Percentiles rank a stretch among this genome's conserved stretches.
phyloP scores from a whole-genome alignment of 2,113 vertebrate species.

The Chionomys nivalis region DNA sequence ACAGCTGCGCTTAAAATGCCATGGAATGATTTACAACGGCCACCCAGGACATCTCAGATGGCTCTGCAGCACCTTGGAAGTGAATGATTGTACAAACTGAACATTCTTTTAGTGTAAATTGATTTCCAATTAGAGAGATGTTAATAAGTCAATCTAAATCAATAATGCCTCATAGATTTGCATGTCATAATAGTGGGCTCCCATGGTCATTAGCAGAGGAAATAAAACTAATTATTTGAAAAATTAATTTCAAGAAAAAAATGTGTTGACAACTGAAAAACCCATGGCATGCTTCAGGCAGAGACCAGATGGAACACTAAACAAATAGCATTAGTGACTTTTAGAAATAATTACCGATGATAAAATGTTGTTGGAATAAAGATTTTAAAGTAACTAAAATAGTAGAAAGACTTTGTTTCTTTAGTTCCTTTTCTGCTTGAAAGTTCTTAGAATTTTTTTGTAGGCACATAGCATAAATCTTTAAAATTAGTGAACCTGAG shows the following conservation, averaged over 20 bases:
- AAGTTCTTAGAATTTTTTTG: constrained; percentile 20
- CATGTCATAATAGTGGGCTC: not conserved
- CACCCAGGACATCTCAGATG: constrained; percentile 34
- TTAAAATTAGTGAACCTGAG: constrained; percentile 21
- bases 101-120: not conserved
- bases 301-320: constrained; percentile 38
- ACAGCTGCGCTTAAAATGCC: constrained; percentile 62
- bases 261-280: constrained; percentile 51
- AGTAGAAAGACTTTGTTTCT: not conserved
- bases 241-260: constrained; percentile 66
- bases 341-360: constrained; percentile 1
- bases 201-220: constrained; percentile 29
- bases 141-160: constrained; percentile 63
- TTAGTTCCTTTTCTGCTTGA: not conserved
- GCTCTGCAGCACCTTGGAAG: not conserved
- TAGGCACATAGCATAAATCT: constrained; percentile 9
- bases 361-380: not conserved
- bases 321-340: constrained; percentile 36
- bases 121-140: constrained; percentile 45
- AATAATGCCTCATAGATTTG: constrained; percentile 45
- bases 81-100: constrained; percentile 48
- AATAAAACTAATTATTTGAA: constrained; percentile 74
- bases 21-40: not conserved
- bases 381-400: constrained; percentile 15
- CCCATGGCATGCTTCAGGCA: constrained; percentile 17